These are phyloP conservation scores for Psilanteris sp. DNA, from an alignment of 1,140 invertebrate genomes.

Conservation along the genomic window DNA sequence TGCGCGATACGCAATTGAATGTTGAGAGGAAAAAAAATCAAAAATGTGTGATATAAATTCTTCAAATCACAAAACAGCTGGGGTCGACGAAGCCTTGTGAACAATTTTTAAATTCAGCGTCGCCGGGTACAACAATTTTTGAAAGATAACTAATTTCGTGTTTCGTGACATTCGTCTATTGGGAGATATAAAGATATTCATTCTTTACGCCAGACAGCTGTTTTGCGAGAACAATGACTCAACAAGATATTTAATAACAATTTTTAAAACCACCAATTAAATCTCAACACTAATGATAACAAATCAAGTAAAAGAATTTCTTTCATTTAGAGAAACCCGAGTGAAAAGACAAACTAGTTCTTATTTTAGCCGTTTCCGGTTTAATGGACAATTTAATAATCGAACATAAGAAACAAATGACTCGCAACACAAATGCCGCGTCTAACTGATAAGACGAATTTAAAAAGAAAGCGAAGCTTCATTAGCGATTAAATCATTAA, in stretches of 20 bases:
- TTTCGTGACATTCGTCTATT: no score
- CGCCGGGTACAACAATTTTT: no score
- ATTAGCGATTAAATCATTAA: slow-evolving; percentile 66
- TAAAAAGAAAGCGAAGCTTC: slow-evolving; percentile 68
- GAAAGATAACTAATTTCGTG: no score
- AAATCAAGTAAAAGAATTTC: slow-evolving; percentile 35
- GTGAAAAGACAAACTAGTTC: slow-evolving; percentile 45
- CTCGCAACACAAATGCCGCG: slow-evolving; percentile 62
- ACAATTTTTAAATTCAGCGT: slow-evolving; percentile 41
- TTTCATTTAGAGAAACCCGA: slow-evolving; percentile 63
- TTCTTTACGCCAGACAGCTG: background rate
- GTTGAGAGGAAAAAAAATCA: slow-evolving; percentile 3
- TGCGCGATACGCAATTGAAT: slow-evolving; percentile 19
- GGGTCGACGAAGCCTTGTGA: slow-evolving; percentile 24
- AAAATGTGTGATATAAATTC: slow-evolving; percentile 42
- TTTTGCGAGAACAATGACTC: background rate
- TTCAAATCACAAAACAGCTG: slow-evolving; percentile 13
- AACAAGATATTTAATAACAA: slow-evolving; percentile 1
- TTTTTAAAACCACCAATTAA: slow-evolving; percentile 3
- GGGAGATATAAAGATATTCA: no score
- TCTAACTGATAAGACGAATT: slow-evolving; percentile 68
- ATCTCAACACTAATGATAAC: slow-evolving; percentile 10
- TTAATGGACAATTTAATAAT: slow-evolving; percentile 69
- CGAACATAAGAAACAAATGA: slow-evolving; percentile 50
- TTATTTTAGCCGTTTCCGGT: slow-evolving; percentile 74